Conservation (phyloP, 1,140 invertebrate genomes). For the Danaus melanippus region DNA sequence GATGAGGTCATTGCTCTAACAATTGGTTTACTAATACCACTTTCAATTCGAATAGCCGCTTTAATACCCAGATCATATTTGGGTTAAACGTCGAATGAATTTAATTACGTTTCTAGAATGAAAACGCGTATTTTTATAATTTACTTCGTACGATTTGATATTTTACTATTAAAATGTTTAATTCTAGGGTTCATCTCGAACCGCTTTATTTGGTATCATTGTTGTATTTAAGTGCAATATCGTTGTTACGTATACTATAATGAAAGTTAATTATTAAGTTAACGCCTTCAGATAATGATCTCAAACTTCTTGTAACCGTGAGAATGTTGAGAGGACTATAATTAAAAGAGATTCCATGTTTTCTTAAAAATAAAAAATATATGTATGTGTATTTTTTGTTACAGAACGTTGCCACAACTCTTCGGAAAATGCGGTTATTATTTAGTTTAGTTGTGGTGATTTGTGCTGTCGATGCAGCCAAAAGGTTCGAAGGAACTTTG, state of each 20-base stretch:
- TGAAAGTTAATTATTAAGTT: slow-evolving; percentile 41
- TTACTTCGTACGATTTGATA: too few species aligned
- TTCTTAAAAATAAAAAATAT: too few species aligned
- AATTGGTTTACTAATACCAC: slow-evolving; percentile 17
- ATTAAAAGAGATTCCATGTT: too few species aligned
- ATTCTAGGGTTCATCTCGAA: too few species aligned
- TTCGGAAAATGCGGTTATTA: slow-evolving; percentile 54
- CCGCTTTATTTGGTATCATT: too few species aligned
- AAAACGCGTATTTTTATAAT: too few species aligned
- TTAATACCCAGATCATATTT: slow-evolving; percentile 4
- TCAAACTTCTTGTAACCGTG: slow-evolving; percentile 39
- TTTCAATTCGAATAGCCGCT: slow-evolving; percentile 5
- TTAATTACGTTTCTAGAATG: too few species aligned
- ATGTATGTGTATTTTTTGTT: slow-evolving; percentile 37
- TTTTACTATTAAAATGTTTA: too few species aligned
- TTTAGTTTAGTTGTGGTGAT: slow-evolving; percentile 55
- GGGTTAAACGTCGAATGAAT: slow-evolving; percentile 7
- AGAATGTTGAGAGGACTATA: slow-evolving; percentile 4
- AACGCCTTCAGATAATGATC: slow-evolving; percentile 38
- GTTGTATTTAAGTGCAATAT: too few species aligned
- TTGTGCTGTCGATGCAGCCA: slow-evolving; percentile 53
- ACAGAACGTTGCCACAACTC: slow-evolving; percentile 58
- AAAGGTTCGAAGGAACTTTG: slow-evolving; percentile 64
- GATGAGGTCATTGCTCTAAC: slow-evolving; percentile 28
- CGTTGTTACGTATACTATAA: slow-evolving; percentile 7